phyloP scores from a whole-genome alignment of 2,113 vertebrate species.

The Raja brachyura region DNA sequence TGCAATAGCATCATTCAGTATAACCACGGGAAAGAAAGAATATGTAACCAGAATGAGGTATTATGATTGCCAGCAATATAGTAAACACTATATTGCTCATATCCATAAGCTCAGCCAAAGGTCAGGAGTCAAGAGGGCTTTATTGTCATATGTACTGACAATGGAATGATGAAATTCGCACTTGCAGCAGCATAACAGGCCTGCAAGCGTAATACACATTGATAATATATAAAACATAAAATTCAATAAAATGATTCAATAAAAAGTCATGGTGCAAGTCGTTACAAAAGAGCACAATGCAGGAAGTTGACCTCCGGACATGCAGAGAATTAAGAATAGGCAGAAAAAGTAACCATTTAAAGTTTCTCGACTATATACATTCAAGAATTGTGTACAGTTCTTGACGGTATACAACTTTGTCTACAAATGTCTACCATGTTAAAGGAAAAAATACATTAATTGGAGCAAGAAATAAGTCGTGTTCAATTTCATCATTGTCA shows the following conservation, averaged over 20 bases:
- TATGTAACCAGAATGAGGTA: not conserved
- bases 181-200: too few species aligned
- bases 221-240: too few species aligned
- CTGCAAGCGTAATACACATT: too few species aligned
- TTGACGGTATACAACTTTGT: not conserved
- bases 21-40: not conserved
- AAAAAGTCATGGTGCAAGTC: too few species aligned
- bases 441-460: not conserved
- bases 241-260: too few species aligned
- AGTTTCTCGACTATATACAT: not conserved
- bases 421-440: not conserved
- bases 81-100: not conserved
- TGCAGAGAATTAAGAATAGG: not conserved
- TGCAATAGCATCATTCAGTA: not conserved
- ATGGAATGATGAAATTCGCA: too few species aligned
- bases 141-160: too few species aligned
- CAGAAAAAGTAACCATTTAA: not conserved
- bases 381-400: not conserved
- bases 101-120: not conserved
- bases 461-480: not conserved
- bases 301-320: not conserved
- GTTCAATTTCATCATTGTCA: not conserved
- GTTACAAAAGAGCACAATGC: not conserved
- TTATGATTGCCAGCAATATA: not conserved
- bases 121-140: too few species aligned